Conservation (phyloP, 1,140 invertebrate species). For the Philotrypesis tridentata region DNA sequence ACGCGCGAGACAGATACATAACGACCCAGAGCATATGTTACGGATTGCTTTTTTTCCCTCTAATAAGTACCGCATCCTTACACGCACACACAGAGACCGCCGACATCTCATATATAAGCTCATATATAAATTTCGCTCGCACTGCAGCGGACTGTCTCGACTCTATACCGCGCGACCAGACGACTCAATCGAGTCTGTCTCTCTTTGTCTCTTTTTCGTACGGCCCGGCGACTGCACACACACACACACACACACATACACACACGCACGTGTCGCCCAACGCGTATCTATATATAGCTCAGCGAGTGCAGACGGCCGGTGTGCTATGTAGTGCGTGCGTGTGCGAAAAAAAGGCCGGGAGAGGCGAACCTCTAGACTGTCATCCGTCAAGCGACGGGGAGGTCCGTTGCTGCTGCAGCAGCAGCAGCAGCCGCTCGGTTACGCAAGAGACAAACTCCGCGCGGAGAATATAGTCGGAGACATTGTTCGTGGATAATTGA, state of each 20-base stretch:
- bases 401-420: constrained; percentile 3
- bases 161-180: too few relatives aligned
- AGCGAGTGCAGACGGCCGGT: too few relatives aligned
- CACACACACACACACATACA: not conserved
- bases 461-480: too few relatives aligned
- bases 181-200: not conserved
- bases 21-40: too few relatives aligned
- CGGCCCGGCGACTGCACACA: not conserved
- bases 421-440: constrained; percentile 47
- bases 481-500: constrained; percentile 59
- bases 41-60: too few relatives aligned
- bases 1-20: too few relatives aligned
- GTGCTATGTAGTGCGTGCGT: not conserved
- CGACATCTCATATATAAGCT: too few relatives aligned
- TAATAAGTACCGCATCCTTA: too few relatives aligned
- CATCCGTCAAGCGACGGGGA: constrained; percentile 64
- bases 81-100: too few relatives aligned
- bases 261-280: not conserved
- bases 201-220: not conserved
- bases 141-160: too few relatives aligned
- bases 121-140: too few relatives aligned
- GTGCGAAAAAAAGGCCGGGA: constrained; percentile 1
- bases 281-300: not conserved
- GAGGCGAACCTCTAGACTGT: constrained; percentile 59
- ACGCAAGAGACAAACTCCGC: constrained; percentile 57